Base-by-base conservation (phyloP, 2,797 vertebrate species). In the Diplodus sargus region DNA sequence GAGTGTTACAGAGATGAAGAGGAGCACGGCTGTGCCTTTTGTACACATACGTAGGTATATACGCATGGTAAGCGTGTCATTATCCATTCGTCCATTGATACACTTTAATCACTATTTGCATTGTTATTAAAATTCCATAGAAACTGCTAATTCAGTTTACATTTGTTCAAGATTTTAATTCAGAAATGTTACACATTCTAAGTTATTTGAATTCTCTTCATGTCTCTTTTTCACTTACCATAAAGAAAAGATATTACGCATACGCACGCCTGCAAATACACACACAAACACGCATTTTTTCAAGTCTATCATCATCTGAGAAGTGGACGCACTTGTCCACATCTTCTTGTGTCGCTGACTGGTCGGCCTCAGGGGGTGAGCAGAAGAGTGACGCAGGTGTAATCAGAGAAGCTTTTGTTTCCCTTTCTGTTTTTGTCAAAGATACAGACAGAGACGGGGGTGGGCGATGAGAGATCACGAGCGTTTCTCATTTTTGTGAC, bases 371-470 rank as follows among this genome's bases (percentile, higher is more conserved):
- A 0, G 42, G 39, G 51, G 60, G 39, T 2, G 45, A 77, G 62
- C 2, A 8, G 25, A 0, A 7, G 45, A 51, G 81, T 75, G 75
- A 82, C 39, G 70, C 73, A 61, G 20, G 72, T 79, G 81, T 77
- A 79, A 85, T 23, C 66, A 59, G 87, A 89, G 82, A 68, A 16
- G 56, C 53, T 67, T 67, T 67, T 65, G 42, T 72, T 74, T 69
- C 66, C 7, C 18, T 23, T n/a, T 56, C 43, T 34, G 23, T 69
- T 64, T n/a, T 59, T 14, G 51, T 34, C n/a, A 65, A 45, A 65
- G 42, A 78, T 9, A 45, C 22, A 63, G 34, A 48, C 3, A 17
- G 30, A 56, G 42, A 51, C n/a, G 20, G 23, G 45, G 57, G 60
- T 20, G 43, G 66, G 28, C 56, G 28, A 60, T 17, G 52, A 39